Percentiles rank a stretch among this genome's conserved stretches.
These are phyloP conservation scores for Protonibea diacanthus DNA, from an alignment of 2,797 vertebrate genomes.

Conservation along the genomic window DNA sequence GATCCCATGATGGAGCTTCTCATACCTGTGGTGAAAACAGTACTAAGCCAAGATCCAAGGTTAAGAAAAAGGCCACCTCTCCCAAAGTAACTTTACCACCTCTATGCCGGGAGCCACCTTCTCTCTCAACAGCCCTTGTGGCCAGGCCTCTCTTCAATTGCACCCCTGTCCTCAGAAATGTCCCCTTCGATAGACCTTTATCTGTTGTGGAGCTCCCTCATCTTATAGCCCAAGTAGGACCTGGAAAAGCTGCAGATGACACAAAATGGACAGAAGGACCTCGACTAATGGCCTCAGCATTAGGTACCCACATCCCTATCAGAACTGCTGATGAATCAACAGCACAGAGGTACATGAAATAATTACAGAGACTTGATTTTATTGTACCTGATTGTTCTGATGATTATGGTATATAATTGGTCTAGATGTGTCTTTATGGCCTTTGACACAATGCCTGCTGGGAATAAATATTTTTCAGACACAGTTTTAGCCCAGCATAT, in stretches of 20 bases:
- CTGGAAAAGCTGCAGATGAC: conserved; percentile 64
- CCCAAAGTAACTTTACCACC: conserved; percentile 58
- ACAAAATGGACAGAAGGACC: conserved; percentile 74
- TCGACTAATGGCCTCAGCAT: conserved; percentile 73
- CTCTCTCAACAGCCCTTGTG: conserved; percentile 20
- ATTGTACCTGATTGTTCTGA: not conserved
- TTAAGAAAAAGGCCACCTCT: conserved; percentile 24
- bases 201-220: conserved; percentile 79
- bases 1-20: conserved; percentile 24
- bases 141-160: conserved; percentile 31
- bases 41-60: conserved; percentile 5
- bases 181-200: conserved; percentile 38
- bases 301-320: conserved; percentile 73
- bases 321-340: conserved; percentile 25
- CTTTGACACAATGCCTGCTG: not conserved
- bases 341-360: conserved; percentile 54
- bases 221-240: conserved; percentile 77
- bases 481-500: not conserved
- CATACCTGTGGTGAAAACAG: conserved; percentile 19
- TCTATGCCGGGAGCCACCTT: conserved; percentile 10
- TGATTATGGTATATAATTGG: not conserved
- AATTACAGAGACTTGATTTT: not conserved
- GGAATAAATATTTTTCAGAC: not conserved
- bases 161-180: conserved; percentile 8
- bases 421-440: not conserved